A percentile compares a stretch with the other conserved stretches of the same genome.
Conservation (phyloP, 2,797 vertebrate species). For the Tenualosa thibaudeaui region DNA sequence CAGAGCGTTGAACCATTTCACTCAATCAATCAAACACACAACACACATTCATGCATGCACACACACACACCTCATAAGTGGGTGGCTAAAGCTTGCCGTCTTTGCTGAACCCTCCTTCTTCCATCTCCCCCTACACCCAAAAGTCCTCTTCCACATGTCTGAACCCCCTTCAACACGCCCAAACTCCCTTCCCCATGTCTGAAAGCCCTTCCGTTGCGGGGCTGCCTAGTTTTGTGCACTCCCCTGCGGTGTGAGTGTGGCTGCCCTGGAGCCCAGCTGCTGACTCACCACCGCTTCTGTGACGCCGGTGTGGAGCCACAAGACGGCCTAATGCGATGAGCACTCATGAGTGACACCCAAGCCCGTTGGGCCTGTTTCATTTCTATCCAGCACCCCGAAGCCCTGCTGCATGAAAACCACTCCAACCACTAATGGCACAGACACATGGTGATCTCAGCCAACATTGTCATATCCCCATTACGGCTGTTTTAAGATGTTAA, state of each 20-base stretch:
- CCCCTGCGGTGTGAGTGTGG: background rate
- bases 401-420: background rate
- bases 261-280: background rate
- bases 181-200: background rate
- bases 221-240: background rate
- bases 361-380: background rate
- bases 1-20: too few species aligned
- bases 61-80: background rate
- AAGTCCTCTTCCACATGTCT: background rate
- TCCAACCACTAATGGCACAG: background rate
- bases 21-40: background rate
- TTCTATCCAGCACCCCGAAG: background rate
- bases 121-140: background rate
- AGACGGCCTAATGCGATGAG: constrained; percentile 32
- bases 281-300: constrained; percentile 7
- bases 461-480: background rate
- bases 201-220: too few species aligned
- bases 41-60: background rate
- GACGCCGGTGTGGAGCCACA: constrained; percentile 13
- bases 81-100: background rate
- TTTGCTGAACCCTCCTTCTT: background rate
- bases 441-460: background rate
- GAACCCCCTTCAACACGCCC: background rate
- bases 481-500: background rate
- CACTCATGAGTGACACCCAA: constrained; percentile 30